Conservation (phyloP, 2,888 invertebrate genomes). For the Hofmannophila pseudospretella region DNA sequence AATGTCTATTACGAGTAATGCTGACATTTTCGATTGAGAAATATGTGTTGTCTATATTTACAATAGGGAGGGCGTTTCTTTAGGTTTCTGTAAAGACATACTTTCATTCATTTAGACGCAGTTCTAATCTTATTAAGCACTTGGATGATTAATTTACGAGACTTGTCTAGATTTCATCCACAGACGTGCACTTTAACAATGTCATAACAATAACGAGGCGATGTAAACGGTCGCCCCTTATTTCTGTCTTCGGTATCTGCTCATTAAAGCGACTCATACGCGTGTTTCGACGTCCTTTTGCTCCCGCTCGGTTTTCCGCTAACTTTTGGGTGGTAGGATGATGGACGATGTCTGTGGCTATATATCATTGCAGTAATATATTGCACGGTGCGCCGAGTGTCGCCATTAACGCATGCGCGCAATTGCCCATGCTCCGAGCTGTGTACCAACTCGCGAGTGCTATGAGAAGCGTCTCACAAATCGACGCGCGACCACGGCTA, state of each 20-base stretch:
- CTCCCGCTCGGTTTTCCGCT: slow-evolving; percentile 62
- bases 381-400: slow-evolving; percentile 71
- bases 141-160: slow-evolving; percentile 33
- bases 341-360: slow-evolving; percentile 69
- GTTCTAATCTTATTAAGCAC: slow-evolving; percentile 1
- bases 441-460: slow-evolving; percentile 39
- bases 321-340: slow-evolving; percentile 77
- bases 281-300: slow-evolving; percentile 53
- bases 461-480: slow-evolving; percentile 66
- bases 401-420: slow-evolving; percentile 74
- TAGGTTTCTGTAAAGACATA: slow-evolving; percentile 1
- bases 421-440: slow-evolving; percentile 53
- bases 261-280: slow-evolving; percentile 67
- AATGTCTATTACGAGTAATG: slow-evolving; percentile 9
- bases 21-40: slow-evolving; percentile 13
- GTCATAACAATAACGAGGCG: slow-evolving; percentile 67
- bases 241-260: slow-evolving; percentile 74
- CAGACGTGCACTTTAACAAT: slow-evolving; percentile 61
- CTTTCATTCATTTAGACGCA: slow-evolving; percentile 17
- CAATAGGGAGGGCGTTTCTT: too few relatives aligned
- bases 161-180: slow-evolving; percentile 43
- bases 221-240: slow-evolving; percentile 65
- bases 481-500: slow-evolving; percentile 67
- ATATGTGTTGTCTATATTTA: slow-evolving; percentile 3
- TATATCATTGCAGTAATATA: slow-evolving; percentile 76